Evolutionary conservation across 2,113 vertebrate species (phyloP).

Genomic region (Xiphorhynchus elegans): DNA sequence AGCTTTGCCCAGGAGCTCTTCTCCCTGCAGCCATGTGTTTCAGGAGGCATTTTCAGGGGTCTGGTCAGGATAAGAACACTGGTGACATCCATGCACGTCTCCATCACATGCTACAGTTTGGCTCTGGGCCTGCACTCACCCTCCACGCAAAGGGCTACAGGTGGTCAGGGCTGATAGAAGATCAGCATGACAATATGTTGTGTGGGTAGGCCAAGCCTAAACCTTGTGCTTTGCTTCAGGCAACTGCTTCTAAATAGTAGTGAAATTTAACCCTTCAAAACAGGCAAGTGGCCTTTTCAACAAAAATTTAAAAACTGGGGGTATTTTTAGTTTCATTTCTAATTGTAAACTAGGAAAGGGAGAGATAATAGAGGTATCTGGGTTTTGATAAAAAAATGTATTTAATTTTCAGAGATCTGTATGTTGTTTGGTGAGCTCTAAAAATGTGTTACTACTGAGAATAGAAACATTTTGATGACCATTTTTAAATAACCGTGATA

Average conservation of each 20-base stretch:
- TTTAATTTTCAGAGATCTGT: neutral
- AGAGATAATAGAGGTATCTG: neutral
- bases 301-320: neutral
- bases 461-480: neutral
- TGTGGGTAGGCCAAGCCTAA: neutral
- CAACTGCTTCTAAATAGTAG: neutral
- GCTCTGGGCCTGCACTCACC: neutral
- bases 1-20: neutral
- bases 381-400: neutral
- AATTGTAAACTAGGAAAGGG: neutral
- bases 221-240: neutral
- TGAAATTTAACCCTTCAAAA: neutral
- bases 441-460: neutral
- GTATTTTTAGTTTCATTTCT: neutral
- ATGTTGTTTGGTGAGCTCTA: neutral
- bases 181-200: neutral
- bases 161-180: neutral
- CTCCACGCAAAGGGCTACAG: fast-evolving
- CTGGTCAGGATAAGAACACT: neutral
- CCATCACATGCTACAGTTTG: neutral
- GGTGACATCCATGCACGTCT: neutral
- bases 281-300: neutral
- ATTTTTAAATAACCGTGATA: neutral
- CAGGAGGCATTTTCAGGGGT: neutral
- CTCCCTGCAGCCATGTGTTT: neutral